phyloP scores from a whole-genome alignment of 2,888 invertebrate genomes.

The Leptopilina drosophilae region DNA sequence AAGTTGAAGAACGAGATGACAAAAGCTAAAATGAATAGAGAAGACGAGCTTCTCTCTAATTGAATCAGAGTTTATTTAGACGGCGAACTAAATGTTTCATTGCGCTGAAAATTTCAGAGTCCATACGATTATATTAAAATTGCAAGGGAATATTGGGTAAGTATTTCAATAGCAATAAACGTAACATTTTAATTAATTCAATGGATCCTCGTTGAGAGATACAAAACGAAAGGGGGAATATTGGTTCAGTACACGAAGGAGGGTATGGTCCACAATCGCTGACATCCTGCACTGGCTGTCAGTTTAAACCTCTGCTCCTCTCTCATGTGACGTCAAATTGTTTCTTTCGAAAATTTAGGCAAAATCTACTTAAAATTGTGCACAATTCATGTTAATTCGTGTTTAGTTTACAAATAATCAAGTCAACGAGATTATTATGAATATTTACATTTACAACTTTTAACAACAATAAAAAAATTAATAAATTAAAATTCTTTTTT shows the following conservation, averaged over 20 bases:
- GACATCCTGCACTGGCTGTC: constrained; percentile 39
- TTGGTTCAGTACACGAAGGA: constrained; percentile 33
- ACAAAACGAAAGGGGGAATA: constrained; percentile 26
- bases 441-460: background rate
- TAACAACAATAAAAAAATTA: background rate
- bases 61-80: constrained; percentile 27
- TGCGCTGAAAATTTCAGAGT: background rate
- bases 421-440: constrained; percentile 25
- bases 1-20: constrained; percentile 27
- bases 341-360: constrained; percentile 26
- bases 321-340: constrained; percentile 35
- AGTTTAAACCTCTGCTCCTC: constrained; percentile 28
- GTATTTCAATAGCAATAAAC: constrained; percentile 34
- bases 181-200: constrained; percentile 40
- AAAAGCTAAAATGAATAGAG: constrained; percentile 1
- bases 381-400: constrained; percentile 20
- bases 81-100: constrained; percentile 22
- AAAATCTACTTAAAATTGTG: constrained; percentile 37
- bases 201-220: constrained; percentile 34
- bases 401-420: constrained; percentile 1
- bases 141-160: constrained; percentile 22
- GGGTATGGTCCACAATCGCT: constrained; percentile 36
- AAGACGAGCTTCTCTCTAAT: background rate
- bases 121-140: constrained; percentile 19
- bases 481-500: background rate